Evolutionary conservation across 2,888 invertebrate genomes (phyloP).

Genomic region (Eupithecia abbreviata): DNA sequence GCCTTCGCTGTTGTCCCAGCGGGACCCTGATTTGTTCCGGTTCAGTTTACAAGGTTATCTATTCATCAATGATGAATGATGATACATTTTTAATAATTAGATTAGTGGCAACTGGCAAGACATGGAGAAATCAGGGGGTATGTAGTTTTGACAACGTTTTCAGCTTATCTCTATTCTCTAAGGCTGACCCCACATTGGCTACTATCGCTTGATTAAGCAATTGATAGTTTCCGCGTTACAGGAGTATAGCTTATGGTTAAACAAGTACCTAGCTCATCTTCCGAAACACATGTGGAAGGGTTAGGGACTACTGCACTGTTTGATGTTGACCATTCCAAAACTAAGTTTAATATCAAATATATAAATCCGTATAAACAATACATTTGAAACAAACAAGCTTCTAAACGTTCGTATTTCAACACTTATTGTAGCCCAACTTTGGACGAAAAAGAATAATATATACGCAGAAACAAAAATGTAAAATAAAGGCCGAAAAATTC

Average conservation of each 20-base stretch:
- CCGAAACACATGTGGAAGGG: no score
- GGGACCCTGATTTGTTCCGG: constrained; percentile 20
- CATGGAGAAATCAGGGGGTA: neutral
- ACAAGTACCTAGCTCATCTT: no score
- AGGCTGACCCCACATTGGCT: neutral
- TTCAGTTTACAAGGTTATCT: neutral
- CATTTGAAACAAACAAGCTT: no score
- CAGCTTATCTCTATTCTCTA: neutral
- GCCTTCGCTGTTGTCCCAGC: constrained; percentile 30
- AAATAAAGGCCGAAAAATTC: no score
- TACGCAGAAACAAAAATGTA: no score
- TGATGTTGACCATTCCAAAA: no score
- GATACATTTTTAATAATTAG: neutral
- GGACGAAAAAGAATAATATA: no score
- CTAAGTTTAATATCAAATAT: no score
- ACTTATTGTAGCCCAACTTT: no score
- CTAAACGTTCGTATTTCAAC: no score
- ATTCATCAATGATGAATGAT: neutral
- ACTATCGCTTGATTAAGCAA: neutral
- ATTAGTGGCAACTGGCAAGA: neutral
- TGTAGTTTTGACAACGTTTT: neutral
- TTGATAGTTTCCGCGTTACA: neutral
- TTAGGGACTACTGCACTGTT: no score
- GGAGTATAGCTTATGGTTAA: neutral
- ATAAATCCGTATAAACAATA: no score